Percentiles rank a stretch among this genome's conserved stretches.
Conservation (phyloP, 2,113 vertebrate genomes). For the Malurus melanocephalus region DNA sequence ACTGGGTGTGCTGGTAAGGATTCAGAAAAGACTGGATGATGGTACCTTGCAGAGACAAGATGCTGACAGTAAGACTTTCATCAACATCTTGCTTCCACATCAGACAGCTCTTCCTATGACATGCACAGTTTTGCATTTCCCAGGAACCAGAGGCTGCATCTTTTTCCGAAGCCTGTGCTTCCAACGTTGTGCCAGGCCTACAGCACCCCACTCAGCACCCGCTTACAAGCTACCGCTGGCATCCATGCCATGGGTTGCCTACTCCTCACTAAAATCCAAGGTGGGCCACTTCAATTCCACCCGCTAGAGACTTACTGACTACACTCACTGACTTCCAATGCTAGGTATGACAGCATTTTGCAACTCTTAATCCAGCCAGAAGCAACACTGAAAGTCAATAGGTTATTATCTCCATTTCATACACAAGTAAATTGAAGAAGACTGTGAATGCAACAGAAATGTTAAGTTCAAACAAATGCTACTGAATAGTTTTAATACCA, state of each 20-base stretch:
- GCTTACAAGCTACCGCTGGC: neutral
- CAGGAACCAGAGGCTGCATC: neutral
- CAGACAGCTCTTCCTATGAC: neutral
- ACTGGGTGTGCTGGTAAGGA: neutral
- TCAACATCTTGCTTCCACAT: neutral
- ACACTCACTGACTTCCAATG: neutral
- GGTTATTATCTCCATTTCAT: neutral
- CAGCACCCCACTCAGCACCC: neutral
- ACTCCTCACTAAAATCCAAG: neutral
- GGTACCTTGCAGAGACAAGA: neutral
- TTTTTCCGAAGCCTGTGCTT: neutral
- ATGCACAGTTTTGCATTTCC: neutral
- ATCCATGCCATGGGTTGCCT: neutral
- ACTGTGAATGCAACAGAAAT: neutral
- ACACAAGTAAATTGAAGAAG: neutral
- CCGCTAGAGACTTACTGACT: neutral
- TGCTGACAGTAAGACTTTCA: neutral
- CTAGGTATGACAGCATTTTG: neutral
- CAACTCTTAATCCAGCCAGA: neutral
- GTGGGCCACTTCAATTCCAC: neutral
- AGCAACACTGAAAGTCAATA: neutral
- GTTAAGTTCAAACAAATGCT: neutral
- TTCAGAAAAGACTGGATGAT: neutral
- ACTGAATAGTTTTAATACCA: neutral
- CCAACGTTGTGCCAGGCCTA: fast-evolving